Conservation (phyloP, 2,113 vertebrate species). For the Nannospalax galili region DNA sequence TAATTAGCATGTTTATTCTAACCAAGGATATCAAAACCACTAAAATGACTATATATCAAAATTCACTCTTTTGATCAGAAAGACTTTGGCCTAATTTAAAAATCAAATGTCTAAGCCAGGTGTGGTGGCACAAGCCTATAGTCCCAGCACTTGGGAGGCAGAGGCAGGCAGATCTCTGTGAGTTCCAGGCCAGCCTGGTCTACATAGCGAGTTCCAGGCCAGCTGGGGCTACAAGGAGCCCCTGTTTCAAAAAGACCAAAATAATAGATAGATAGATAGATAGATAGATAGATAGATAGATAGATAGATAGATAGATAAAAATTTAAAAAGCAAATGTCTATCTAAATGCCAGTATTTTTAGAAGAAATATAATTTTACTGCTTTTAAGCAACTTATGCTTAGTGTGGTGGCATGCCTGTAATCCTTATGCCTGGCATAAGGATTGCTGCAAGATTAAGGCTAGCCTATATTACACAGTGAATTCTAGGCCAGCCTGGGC, state of each 20-base stretch:
- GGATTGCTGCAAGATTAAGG: not conserved
- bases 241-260: too few species aligned
- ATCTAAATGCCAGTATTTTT: not conserved
- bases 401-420: too few species aligned
- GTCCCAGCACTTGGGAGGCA: too few species aligned
- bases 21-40: not conserved
- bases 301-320: too few species aligned
- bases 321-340: conserved; percentile 46
- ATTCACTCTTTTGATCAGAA: conserved; percentile 46
- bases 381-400: not conserved
- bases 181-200: too few species aligned
- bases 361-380: conserved; percentile 37
- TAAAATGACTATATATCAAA: conserved; percentile 8
- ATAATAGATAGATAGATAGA: too few species aligned
- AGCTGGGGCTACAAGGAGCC: too few species aligned
- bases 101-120: not conserved
- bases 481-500: not conserved
- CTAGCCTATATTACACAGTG: not conserved
- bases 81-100: conserved; percentile 67
- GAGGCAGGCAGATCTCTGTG: too few species aligned
- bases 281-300: too few species aligned
- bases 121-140: too few species aligned
- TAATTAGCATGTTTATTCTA: conserved; percentile 1
- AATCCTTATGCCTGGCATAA: too few species aligned
- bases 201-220: too few species aligned